Evolutionary conservation across 2,888 invertebrate genomes (phyloP), one percentile per base, ranked within the genome.

Genomic region (Brachyptera risi): DNA sequence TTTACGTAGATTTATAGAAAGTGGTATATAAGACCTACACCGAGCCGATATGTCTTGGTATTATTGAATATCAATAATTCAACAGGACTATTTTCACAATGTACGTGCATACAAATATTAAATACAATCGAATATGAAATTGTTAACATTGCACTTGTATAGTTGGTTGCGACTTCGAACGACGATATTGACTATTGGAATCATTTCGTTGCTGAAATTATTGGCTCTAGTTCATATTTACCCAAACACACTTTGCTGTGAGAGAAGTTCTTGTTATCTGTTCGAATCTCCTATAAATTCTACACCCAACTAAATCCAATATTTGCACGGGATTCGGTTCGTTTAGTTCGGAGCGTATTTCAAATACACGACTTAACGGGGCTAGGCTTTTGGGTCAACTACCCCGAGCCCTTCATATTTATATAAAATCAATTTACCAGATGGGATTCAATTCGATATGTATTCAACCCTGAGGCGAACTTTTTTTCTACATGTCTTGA

Each of bases 391-490:
- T 54, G 35, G 54, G 54, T 54, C 54, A 23, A 21, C 1, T 17
- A 17, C 19, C 38, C 35, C 5, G 21, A n/a, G n/a, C n/a, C 44
- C 11, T 17, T 3, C 31, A 11, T 35, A 19, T 54, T 37, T 54
- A 37, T 54, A 54, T 37, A 19, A 54, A 54, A 54, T 37, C 37
- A 54, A 54, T 54, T 54, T 54, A 37, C 54, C n/a, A 2, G 35
- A 17, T 35, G 54, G n/a, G n/a, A n/a, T 49, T 23, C 26, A 37
- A 54, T 35, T 54, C 37, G 54, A 54, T 54, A n/a, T n/a, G n/a
- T n/a, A 54, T 54, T 54, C 54, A 35, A 37, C 54, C 35, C 35
- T 21, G 19, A 35, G 35, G 37, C 47, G 24, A 24, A 17, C 47
- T 21, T 47, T 47, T 47, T 24, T 47, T 9, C n/a, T n/a, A n/a